Conservation (phyloP, 2,888 invertebrate genomes). For the Iselma pallidipennis region DNA sequence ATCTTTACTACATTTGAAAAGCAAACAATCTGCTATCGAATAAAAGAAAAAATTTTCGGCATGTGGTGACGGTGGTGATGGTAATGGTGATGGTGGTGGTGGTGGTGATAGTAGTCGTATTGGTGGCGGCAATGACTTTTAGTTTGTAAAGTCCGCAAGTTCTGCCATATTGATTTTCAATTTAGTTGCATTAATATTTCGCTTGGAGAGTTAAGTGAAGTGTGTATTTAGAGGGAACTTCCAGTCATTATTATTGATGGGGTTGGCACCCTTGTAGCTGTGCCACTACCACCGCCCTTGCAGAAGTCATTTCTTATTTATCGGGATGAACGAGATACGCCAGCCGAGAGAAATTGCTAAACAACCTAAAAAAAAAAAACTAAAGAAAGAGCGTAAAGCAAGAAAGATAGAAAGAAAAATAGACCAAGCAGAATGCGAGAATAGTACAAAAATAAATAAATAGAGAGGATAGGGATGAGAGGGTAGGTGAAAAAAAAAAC, state of each 20-base stretch:
- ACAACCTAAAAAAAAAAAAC: constrained; percentile 27
- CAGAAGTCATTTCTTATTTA: constrained; percentile 49
- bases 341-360: constrained; percentile 32
- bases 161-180: constrained; percentile 50
- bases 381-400: constrained; percentile 7
- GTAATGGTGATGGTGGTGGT: no score
- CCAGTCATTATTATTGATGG: constrained; percentile 53
- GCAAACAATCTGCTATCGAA: constrained; percentile 23
- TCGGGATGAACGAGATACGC: constrained; percentile 36
- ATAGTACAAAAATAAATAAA: background rate
- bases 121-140: constrained; percentile 20
- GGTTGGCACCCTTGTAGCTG: constrained; percentile 48
- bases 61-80: background rate
- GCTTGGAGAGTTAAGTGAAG: constrained; percentile 51
- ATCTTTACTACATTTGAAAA: constrained; percentile 20
- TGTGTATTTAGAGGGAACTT: constrained; percentile 53
- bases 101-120: no score
- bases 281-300: constrained; percentile 35
- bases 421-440: no score
- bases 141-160: constrained; percentile 25
- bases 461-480: no score
- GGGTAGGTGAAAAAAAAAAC: constrained; percentile 10
- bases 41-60: background rate
- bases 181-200: constrained; percentile 54
- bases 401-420: background rate